phyloP scores from a whole-genome alignment of 2,888 invertebrate genomes.

The Loripinus fragilis region DNA sequence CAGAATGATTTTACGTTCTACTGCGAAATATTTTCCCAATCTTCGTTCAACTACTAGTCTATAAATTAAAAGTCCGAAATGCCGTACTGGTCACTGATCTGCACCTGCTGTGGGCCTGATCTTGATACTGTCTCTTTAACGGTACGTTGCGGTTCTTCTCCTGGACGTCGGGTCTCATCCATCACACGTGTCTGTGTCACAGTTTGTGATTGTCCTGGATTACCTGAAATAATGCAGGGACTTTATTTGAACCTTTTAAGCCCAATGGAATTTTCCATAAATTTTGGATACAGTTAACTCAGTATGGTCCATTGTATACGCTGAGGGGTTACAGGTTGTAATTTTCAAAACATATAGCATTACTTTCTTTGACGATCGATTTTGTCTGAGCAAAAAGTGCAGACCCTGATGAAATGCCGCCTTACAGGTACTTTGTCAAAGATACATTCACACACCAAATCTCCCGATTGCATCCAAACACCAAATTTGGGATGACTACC shows the following conservation, averaged over 20 bases:
- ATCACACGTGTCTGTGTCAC: constrained; percentile 44
- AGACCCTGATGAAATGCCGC: too few species aligned
- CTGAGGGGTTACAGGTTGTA: too few species aligned
- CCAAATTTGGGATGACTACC: too few species aligned
- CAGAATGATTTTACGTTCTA: constrained; percentile 4
- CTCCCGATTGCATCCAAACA: too few species aligned
- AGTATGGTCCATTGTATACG: too few species aligned
- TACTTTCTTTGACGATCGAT: not conserved
- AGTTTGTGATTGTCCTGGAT: constrained; percentile 40
- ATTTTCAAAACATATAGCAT: not conserved
- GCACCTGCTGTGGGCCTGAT: constrained; percentile 23
- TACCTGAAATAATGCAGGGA: constrained; percentile 28
- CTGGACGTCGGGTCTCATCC: constrained; percentile 49
- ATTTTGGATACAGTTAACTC: too few species aligned
- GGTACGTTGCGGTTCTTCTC: constrained; percentile 51
- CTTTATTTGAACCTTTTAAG: too few species aligned
- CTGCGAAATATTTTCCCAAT: constrained; percentile 17
- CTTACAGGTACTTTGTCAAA: not conserved
- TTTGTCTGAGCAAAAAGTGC: too few species aligned
- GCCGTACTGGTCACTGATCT: constrained; percentile 14
- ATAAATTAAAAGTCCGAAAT: constrained; percentile 53
- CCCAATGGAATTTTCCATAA: too few species aligned
- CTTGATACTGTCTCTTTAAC: constrained; percentile 54
- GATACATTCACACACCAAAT: too few species aligned
- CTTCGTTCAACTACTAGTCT: not conserved